Conservation (phyloP, 2,797 vertebrate genomes). For the Zonotrichia albicollis region DNA sequence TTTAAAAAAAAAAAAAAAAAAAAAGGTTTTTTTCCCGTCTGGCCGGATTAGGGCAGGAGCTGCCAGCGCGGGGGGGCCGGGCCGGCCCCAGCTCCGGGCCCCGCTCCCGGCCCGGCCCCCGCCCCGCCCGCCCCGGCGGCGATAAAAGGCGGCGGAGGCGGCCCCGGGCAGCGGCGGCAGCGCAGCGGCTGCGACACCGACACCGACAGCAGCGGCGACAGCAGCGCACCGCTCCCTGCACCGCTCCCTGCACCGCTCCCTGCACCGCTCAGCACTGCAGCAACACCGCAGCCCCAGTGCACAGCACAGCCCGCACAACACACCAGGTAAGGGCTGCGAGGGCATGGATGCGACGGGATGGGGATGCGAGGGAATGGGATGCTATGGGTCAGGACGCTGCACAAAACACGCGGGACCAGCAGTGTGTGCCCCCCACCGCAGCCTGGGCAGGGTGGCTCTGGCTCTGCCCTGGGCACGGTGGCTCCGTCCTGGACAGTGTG, state of each 20-base stretch:
- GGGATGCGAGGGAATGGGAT: neutral
- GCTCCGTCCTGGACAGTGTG: rapidly evolving
- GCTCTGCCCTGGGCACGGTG: too few species aligned
- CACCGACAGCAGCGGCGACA: neutral
- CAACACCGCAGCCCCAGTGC: neutral
- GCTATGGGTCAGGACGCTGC: too few species aligned
- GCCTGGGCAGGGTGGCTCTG: neutral
- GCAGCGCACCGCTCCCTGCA: too few species aligned
- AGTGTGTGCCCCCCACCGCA: rapidly evolving
- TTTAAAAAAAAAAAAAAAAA: too few species aligned
- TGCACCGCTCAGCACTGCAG: neutral
- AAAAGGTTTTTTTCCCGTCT: rapidly evolving
- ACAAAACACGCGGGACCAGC: rapidly evolving
- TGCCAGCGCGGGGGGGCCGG: neutral
- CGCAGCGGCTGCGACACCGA: neutral
- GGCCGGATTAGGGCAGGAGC: neutral
- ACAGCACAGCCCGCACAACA: neutral
- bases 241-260: too few species aligned
- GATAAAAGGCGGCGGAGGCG: neutral
- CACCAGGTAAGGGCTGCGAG: neutral
- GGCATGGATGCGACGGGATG: neutral
- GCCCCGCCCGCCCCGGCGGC: neutral
- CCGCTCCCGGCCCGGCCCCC: neutral
- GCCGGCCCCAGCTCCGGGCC: neutral
- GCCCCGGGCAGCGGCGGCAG: neutral